phyloP scores from a whole-genome alignment of 2,888 invertebrate genomes.

The Andrena fulva region DNA sequence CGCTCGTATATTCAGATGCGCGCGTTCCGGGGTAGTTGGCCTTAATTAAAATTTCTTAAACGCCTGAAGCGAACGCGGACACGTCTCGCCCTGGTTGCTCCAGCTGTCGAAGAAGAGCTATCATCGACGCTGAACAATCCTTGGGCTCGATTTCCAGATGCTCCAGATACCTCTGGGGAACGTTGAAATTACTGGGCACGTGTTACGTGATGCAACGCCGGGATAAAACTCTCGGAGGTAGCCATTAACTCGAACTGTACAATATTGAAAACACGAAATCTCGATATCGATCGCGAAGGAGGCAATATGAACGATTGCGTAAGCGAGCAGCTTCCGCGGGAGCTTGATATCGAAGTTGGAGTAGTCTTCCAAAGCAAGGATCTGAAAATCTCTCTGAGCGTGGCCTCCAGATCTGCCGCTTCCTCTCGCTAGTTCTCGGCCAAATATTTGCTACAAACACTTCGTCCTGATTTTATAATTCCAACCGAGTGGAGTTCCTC shows the following conservation, averaged over 20 bases:
- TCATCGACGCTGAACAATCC: background rate
- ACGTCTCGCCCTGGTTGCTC: background rate
- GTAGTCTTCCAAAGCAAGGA: conserved; percentile 26
- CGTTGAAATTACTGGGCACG: background rate
- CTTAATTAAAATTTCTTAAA: conserved; percentile 44
- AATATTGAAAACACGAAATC: background rate
- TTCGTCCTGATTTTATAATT: conserved; percentile 46
- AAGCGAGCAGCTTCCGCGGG: conserved; percentile 8
- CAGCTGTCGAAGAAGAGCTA: background rate
- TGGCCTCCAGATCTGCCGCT: conserved; percentile 18
- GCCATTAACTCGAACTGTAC: conserved; percentile 6
- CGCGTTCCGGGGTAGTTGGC: background rate
- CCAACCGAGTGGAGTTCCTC: background rate
- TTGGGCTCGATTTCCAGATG: background rate
- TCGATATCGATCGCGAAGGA: background rate
- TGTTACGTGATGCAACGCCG: background rate
- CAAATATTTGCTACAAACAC: conserved; percentile 56
- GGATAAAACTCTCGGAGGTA: conserved; percentile 16
- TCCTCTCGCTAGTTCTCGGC: conserved; percentile 1
- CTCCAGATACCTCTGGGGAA: background rate
- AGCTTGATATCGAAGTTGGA: conserved; percentile 16
- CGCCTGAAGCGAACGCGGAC: background rate
- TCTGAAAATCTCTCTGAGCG: conserved; percentile 15
- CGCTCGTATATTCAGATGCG: conserved; percentile 7
- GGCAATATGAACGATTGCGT: conserved; percentile 30